Evolutionary conservation across 2,888 invertebrate genomes (phyloP), one percentile per base, ranked within the genome.

Genomic region (Melieria omissa): DNA sequence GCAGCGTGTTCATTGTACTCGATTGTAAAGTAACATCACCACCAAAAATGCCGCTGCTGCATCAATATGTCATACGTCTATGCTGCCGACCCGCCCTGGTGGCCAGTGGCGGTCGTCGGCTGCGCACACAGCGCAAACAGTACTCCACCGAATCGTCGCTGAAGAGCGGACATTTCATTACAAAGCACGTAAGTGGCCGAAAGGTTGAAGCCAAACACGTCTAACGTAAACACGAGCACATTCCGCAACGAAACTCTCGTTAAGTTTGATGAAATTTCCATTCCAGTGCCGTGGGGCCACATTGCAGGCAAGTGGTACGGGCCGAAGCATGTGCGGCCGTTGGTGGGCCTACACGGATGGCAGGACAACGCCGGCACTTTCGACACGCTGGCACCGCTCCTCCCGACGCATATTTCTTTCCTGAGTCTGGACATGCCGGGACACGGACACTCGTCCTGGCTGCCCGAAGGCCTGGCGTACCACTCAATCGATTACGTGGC

Each of bases 291-390:
- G 58, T 93, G 91, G 91, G 93, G 93, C 0, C 89, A 91, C 77
- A 78, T 93, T 41, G 88, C 92, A 0, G 93, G 90, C 2, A 93
- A 92, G 84, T 89, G 92, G 87, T 94, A 93, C 91, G 93, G 93
- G 10, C 89, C 88, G 4, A 89, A 89, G 75, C 87, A 90, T 74
- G 88, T 89, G 16, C 88, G 91, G 63, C 93, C 93, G 0, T 88
- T 94, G 72, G 82, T 94, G 45, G 91, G 91, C 0, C 80, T 94
- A n/a, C 94, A 94, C 81, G 94, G 94, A 0, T 78, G 78, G 78
- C 78, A 77, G 49, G 79, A 79, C 55, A 78, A 78, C 69, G 91
- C 92, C n/a, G 92, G 91, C 16, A 89, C 92, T 0, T 95, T 92
- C 88, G 93, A 94, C 82, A 89, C 90, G 0, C 81, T 94, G n/a